Evolutionary conservation across 23 tunicate genomes (phyloP), one percentile per base, ranked within the genome.

Genomic region (Ciona savignyi): DNA sequence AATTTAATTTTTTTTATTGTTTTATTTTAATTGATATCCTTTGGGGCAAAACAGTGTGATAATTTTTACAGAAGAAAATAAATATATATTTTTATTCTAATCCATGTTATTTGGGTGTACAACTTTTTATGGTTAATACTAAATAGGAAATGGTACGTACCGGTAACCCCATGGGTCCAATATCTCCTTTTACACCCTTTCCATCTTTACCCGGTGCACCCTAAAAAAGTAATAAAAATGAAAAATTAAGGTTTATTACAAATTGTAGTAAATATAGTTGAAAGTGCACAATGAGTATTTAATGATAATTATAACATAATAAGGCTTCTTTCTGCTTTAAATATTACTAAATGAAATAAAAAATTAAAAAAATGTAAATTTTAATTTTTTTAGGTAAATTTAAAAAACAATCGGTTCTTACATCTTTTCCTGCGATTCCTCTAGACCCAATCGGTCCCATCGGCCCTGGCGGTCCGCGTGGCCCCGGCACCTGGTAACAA

Each of bases 381-480:
- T 11, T 11, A 11, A 49, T 49, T 49, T n/a, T 49, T 15, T 49
- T 49, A 11, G 20, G 61, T 49, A 49, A 11, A 49, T 49, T 49
- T n/a, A 11, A 11, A 11, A 49, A 49, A 63, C 22, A n/a, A 63
- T 4, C 15, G 6, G 4, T 63, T 63, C 28, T 72, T 62, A 77
- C 81, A 70, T 78, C 79, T 27, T 32, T 32, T 15, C 81, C 81
- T 29, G 80, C 32, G 2, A 78, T 32, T 56, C 83, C 83, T 20
- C 76, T 67, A 27, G 78, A 80, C 32, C 84, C 84, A 68, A 74
- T 74, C 21, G 67, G 70, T 64, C 86, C 70, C n/a, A 26, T 6
- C 0, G 85, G 84, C 30, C 93, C 93, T 4, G 80, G 93, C 2
- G 81, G 85, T 22, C 90, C 90, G 30, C 68, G 79, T 51, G 90